A percentile compares a stretch with the other conserved stretches of the same genome.
Evolutionary conservation across 2,797 vertebrate species (phyloP).

Genomic region (Antennarius maculatus): DNA sequence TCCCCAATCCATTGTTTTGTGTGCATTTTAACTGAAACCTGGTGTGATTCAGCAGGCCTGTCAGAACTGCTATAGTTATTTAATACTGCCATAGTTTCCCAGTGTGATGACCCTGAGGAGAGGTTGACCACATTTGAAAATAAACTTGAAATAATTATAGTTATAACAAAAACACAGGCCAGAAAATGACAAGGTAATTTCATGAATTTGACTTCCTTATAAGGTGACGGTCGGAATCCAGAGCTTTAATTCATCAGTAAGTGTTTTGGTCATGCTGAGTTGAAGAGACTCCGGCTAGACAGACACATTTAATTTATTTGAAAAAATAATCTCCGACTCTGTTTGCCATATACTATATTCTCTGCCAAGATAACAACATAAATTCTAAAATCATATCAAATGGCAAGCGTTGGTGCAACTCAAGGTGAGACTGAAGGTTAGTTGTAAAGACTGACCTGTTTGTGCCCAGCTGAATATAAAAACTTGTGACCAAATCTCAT

Average conservation of each 20-base stretch:
- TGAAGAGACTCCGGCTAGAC: conserved; percentile 18
- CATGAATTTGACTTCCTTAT: conserved; percentile 31
- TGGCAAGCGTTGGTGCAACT: neutral
- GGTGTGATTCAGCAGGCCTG: conserved; percentile 22
- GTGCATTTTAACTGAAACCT: conserved; percentile 17
- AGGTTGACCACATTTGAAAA: conserved; percentile 33
- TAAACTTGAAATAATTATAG: conserved; percentile 23
- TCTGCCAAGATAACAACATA: conserved; percentile 11
- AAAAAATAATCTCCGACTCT: conserved; percentile 9
- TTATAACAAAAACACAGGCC: conserved; percentile 43
- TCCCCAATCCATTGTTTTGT: neutral
- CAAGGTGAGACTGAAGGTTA: neutral
- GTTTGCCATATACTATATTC: conserved; percentile 19
- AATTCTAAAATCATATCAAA: neutral
- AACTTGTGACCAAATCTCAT: too few relatives aligned
- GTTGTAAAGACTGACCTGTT: neutral
- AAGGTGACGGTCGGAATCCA: conserved; percentile 13
- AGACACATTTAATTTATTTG: conserved; percentile 16
- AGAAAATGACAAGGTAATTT: conserved; percentile 35
- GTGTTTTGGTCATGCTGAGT: conserved; percentile 21
- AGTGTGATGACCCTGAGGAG: conserved; percentile 26
- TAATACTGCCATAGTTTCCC: conserved; percentile 9
- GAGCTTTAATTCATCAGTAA: conserved; percentile 21
- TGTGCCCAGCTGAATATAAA: neutral
- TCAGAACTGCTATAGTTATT: conserved; percentile 6